Conservation (phyloP, 2,113 vertebrate genomes). For the Mustela lutreola region DNA sequence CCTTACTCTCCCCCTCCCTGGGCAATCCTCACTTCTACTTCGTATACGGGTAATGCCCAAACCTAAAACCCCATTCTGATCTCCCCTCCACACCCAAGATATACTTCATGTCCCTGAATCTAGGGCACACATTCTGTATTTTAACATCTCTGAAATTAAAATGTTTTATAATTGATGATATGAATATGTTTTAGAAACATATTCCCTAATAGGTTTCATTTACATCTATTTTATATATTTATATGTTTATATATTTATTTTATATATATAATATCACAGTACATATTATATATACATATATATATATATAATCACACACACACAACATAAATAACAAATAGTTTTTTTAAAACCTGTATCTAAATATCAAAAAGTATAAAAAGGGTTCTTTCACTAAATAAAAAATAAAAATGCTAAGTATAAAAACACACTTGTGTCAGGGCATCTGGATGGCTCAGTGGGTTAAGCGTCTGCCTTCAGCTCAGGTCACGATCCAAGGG, state of each 20-base stretch:
- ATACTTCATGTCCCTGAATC: neutral
- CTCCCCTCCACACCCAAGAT: neutral
- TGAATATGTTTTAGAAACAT: neutral
- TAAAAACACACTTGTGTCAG: neutral
- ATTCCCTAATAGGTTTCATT: neutral
- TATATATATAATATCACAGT: too few relatives aligned
- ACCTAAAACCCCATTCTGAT: accelerated
- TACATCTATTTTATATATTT: neutral
- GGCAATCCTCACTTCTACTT: too few relatives aligned
- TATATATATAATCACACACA: neutral
- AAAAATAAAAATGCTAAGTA: constrained; percentile 29
- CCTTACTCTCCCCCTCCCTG: neutral
- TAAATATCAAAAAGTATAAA: neutral
- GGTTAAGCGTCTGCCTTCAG: too few relatives aligned
- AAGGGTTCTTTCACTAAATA: neutral
- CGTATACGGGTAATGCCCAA: accelerated
- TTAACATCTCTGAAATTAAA: neutral
- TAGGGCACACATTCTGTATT: neutral
- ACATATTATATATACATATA: neutral
- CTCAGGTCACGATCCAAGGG: too few relatives aligned
- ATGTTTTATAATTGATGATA: neutral
- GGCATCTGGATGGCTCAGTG: too few relatives aligned
- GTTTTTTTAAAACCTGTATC: neutral
- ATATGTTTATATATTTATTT: too few relatives aligned
- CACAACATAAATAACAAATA: neutral